Conservation (phyloP, 2,113 vertebrate genomes). For the Rallus limicola region DNA sequence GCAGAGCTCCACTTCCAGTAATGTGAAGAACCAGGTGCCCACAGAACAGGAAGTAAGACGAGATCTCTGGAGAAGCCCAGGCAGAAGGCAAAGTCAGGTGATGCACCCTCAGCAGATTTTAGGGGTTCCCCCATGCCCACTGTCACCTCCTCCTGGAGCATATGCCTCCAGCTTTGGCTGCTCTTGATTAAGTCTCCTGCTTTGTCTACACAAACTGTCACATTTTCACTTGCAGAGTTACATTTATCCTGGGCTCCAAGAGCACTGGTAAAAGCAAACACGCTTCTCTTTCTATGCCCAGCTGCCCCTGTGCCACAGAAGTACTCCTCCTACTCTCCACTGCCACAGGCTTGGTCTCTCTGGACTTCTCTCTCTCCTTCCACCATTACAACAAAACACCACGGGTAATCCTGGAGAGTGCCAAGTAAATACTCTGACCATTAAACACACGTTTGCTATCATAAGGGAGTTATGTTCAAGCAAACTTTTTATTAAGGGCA, state of each 20-base stretch:
- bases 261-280: neutral
- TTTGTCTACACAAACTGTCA: neutral
- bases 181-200: neutral
- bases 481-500: conserved; percentile 1
- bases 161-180: neutral
- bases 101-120: fast-evolving
- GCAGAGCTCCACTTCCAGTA: neutral
- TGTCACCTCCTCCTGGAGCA: neutral
- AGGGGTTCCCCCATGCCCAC: neutral
- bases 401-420: neutral
- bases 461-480: neutral
- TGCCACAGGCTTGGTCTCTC: neutral
- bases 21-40: neutral
- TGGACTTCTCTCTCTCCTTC: neutral
- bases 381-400: neutral
- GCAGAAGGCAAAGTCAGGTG: neutral
- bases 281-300: neutral
- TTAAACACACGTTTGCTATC: neutral
- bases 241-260: neutral
- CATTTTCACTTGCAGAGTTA: neutral
- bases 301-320: fast-evolving
- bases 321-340: fast-evolving
- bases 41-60: neutral
- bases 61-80: neutral
- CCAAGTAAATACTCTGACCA: neutral